These are phyloP conservation scores for Bombyx mandarina DNA, from an alignment of 1,140 invertebrate species.

Conservation along the genomic window DNA sequence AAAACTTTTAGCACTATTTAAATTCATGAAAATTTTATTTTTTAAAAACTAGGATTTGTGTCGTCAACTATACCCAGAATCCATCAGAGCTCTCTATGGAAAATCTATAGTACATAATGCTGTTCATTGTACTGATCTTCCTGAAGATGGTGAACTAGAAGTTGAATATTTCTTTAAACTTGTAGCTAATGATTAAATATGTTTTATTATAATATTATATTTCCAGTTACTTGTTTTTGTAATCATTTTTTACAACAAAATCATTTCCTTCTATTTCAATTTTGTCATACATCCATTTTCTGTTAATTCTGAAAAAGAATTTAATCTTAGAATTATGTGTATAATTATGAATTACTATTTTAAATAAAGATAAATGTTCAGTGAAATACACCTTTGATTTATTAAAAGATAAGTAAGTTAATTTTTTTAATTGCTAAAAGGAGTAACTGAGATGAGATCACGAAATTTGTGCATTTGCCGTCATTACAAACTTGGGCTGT, in stretches of 20 bases:
- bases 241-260: slow-evolving; percentile 55
- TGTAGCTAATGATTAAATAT: slow-evolving; percentile 48
- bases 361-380: no score
- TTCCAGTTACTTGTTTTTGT: slow-evolving; percentile 32
- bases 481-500: no score
- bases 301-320: slow-evolving; percentile 51
- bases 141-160: slow-evolving; percentile 88
- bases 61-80: slow-evolving; percentile 85
- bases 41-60: slow-evolving; percentile 80
- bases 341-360: no score
- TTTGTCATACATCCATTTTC: slow-evolving; percentile 70
- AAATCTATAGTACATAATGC: slow-evolving; percentile 87
- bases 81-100: slow-evolving; percentile 89
- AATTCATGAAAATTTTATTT: no score
- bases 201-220: slow-evolving; percentile 9
- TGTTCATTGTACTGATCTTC: slow-evolving; percentile 93
- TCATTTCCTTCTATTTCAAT: slow-evolving; percentile 70
- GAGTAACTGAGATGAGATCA: no score
- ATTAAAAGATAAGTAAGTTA: no score
- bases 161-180: slow-evolving; percentile 87
- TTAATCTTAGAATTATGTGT: no score
- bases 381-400: no score
- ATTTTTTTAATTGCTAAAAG: no score
- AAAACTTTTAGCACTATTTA: no score
- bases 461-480: no score